Evolutionary conservation across 1,140 invertebrate species (phyloP).

Genomic region (Onthophagus taurus): DNA sequence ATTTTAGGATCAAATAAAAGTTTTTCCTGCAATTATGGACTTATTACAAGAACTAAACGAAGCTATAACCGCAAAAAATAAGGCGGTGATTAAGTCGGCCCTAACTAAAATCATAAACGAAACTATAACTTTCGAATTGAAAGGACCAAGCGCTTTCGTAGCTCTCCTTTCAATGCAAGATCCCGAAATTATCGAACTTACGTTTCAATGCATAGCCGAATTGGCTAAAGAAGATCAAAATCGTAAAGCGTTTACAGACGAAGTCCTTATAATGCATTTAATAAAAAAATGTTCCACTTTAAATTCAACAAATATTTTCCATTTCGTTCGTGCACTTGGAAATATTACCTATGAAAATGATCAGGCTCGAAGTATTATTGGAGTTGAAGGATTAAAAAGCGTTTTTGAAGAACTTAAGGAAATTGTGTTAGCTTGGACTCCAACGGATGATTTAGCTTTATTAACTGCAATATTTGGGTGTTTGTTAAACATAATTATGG

Average conservation of each 20-base stretch:
- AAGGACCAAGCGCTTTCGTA: too few relatives aligned
- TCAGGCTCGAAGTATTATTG: constrained; percentile 50
- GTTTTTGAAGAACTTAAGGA: constrained; percentile 24
- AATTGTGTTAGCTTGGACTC: neutral
- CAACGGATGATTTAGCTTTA: constrained; percentile 12
- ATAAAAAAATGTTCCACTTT: neutral
- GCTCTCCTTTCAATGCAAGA: too few relatives aligned
- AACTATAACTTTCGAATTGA: too few relatives aligned
- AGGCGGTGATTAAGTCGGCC: too few relatives aligned
- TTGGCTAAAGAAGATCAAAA: constrained; percentile 59
- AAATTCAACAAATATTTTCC: neutral
- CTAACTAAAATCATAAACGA: too few relatives aligned
- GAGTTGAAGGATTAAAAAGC: constrained; percentile 47
- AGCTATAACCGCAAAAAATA: too few relatives aligned
- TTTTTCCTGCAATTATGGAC: too few relatives aligned
- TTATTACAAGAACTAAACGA: too few relatives aligned
- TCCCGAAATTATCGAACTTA: too few relatives aligned
- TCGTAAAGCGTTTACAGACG: constrained; percentile 52
- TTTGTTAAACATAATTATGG: constrained; percentile 70
- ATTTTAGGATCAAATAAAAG: too few relatives aligned
- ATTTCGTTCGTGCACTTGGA: constrained; percentile 58
- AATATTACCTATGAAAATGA: constrained; percentile 86
- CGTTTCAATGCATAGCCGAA: constrained; percentile 48
- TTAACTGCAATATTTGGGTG: constrained; percentile 57
- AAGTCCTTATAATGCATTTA: constrained; percentile 41